phyloP scores from a whole-genome alignment of 2,113 vertebrate genomes.

The Columba livia region DNA sequence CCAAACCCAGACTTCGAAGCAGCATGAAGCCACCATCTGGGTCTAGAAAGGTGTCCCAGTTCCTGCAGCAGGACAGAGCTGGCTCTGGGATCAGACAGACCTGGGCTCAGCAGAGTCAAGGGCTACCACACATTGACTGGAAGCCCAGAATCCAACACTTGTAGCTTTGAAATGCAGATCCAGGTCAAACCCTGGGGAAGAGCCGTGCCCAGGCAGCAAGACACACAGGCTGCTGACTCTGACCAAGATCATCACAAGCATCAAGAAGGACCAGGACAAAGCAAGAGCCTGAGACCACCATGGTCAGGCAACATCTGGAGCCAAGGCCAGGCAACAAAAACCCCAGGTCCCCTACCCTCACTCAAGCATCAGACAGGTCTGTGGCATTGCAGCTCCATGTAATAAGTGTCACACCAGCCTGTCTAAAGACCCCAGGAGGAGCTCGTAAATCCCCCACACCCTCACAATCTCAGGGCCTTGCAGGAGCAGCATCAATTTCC shows the following conservation, averaged over 20 bases:
- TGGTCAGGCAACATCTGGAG: rapidly evolving
- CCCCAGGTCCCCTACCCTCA: neutral
- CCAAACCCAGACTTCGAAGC: neutral
- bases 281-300: neutral
- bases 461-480: neutral
- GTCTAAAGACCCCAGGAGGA: neutral
- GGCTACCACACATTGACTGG: rapidly evolving
- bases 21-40: rapidly evolving
- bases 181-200: too few relatives aligned
- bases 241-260: neutral
- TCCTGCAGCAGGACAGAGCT: neutral
- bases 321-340: rapidly evolving
- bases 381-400: neutral
- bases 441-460: neutral
- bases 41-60: neutral
- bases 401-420: neutral
- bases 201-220: neutral
- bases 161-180: neutral
- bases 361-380: rapidly evolving
- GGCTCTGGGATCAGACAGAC: neutral
- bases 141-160: neutral
- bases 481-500: neutral
- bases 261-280: neutral
- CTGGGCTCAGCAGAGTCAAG: neutral
- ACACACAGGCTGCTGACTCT: rapidly evolving